Conservation (phyloP, 2,888 invertebrate species). For the Podotricha telesiphe region DNA sequence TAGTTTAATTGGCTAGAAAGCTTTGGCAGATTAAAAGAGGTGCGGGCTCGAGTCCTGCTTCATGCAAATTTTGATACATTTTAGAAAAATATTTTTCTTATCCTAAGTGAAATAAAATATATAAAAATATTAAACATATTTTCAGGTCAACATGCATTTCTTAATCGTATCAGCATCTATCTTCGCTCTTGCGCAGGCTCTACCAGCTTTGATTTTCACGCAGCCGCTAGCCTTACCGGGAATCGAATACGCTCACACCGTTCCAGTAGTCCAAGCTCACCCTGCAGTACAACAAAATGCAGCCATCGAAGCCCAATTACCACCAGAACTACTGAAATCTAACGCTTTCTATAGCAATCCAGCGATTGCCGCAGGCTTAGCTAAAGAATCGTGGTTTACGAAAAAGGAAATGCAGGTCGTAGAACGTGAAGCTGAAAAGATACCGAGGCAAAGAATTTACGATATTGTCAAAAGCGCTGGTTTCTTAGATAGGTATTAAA, state of each 20-base stretch:
- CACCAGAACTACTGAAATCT: slow-evolving; percentile 86
- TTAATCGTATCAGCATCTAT: slow-evolving; percentile 62
- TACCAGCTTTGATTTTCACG: slow-evolving; percentile 75
- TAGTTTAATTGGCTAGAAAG: no score
- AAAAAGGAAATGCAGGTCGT: slow-evolving; percentile 91
- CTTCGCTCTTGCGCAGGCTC: slow-evolving; percentile 71
- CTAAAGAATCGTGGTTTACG: slow-evolving; percentile 90
- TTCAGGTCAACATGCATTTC: slow-evolving; percentile 58
- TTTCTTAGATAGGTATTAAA: slow-evolving; percentile 74
- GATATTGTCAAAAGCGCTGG: slow-evolving; percentile 90
- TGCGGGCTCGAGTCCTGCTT: no score
- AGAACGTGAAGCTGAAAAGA: slow-evolving; percentile 91
- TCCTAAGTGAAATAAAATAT: no score
- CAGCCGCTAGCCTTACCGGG: slow-evolving; percentile 74
- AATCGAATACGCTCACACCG: slow-evolving; percentile 75
- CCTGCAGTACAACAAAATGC: slow-evolving; percentile 89
- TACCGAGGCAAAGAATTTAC: slow-evolving; percentile 89
- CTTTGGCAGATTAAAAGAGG: no score
- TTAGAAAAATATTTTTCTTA: no score
- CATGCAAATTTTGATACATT: no score
- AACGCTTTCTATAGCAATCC: slow-evolving; percentile 91
- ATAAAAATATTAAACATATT: background rate
- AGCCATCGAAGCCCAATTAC: slow-evolving; percentile 88
- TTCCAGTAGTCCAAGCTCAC: slow-evolving; percentile 80
- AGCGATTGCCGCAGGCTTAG: slow-evolving; percentile 87